Evolutionary conservation across 2,113 vertebrate genomes (phyloP), one percentile per base, ranked within the genome.

Genomic region (Bombycilla garrulus): DNA sequence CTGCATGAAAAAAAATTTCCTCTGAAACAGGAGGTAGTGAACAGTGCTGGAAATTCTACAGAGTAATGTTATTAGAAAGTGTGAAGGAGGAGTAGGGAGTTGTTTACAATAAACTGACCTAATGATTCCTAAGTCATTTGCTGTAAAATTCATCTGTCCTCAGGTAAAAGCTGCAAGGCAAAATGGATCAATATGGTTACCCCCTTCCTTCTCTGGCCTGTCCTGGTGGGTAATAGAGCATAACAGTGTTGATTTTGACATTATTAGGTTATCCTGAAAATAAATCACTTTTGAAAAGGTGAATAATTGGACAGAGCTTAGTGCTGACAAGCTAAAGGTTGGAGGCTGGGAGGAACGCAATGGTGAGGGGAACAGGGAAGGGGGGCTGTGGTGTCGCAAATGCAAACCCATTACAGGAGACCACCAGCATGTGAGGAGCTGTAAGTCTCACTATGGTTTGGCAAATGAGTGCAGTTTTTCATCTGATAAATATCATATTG

Each of bases 261-360:
- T 97, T 96, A 96, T 95, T 96, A 95, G 90, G 76, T 96, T 96
- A 97, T 95, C 70, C 95, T 90, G 73, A 95, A 97, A 98, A 95
- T 96, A 97, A 97, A 98, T 98, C 87, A 95, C 78, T 96, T 96
- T 95, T 66, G 93, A 95, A 97, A 96, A 96, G 93, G 88, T 93
- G 95, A 97, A 97, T 96, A 93, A 96, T 92, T 97, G 97, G 90
- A 90, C 90, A 96, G 78, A 89, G 76, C 84, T 97, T 96, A 95
- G 82, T 79, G 89, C 81, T 97, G 96, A 98, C 80, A 96, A 81
- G 58, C 51, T 81, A 91, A 92, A 91, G 90, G 81, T 65, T 97
- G 81, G 53, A 79, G 77, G 71, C 20, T 19, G 40, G 20, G 50
- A 31, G 35, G 47, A 58, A 29, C 9, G 3, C 0, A 5, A 60